Conservation (phyloP, 2,888 invertebrate genomes). For the Koerneria pararmatus region DNA sequence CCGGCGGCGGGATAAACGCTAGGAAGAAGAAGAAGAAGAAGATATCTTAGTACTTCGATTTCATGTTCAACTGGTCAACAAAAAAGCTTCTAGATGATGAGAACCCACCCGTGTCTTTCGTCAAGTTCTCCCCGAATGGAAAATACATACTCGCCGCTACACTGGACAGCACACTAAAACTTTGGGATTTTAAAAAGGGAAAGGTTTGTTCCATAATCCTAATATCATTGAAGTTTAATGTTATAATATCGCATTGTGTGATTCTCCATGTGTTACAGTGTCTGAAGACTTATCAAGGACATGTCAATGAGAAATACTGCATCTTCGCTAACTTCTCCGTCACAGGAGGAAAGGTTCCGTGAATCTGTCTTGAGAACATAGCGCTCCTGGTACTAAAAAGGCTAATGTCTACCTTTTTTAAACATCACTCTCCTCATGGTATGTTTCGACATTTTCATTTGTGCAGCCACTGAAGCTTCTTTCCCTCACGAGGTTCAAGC, state of each 20-base stretch:
- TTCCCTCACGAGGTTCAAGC: too few species aligned
- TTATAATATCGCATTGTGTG: too few species aligned
- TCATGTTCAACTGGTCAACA: too few species aligned
- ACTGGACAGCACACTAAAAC: constrained; percentile 70
- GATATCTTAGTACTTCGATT: too few species aligned
- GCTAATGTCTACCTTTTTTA: not conserved
- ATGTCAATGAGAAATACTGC: constrained; percentile 98
- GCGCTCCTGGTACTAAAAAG: not conserved
- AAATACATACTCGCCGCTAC: constrained; percentile 98
- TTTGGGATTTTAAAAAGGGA: constrained; percentile 62
- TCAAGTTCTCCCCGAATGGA: constrained; percentile 98
- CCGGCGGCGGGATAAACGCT: too few species aligned
- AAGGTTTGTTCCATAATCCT: too few species aligned
- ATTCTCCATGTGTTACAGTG: too few species aligned
- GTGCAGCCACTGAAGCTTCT: too few species aligned
- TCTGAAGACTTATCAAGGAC: constrained; percentile 75
- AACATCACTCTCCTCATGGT: too few species aligned
- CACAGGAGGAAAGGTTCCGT: constrained; percentile 88
- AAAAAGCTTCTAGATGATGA: constrained; percentile 86
- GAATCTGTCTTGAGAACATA: not conserved
- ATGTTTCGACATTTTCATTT: too few species aligned
- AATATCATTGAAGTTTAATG: too few species aligned
- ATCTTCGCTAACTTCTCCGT: constrained; percentile 99
- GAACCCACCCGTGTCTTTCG: constrained; percentile 98
- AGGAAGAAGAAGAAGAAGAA: too few species aligned